These are phyloP conservation scores for Tachycineta bicolor DNA, from an alignment of 2,113 vertebrate genomes.

Conservation along the genomic window DNA sequence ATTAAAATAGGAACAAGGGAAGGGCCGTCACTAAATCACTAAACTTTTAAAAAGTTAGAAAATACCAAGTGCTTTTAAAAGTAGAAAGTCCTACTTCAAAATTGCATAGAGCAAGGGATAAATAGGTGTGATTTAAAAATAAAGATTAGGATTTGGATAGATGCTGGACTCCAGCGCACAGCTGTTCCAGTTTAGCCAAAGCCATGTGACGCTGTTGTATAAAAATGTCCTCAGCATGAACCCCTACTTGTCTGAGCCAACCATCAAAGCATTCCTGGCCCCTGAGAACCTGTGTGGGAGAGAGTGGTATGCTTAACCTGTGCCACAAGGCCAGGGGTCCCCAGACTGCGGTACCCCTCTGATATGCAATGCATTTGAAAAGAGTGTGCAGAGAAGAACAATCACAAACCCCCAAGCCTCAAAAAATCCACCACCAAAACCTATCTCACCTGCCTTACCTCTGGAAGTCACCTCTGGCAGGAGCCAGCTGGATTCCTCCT, in stretches of 20 bases:
- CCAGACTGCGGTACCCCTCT: not conserved
- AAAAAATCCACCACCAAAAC: not conserved
- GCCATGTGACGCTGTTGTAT: not conserved
- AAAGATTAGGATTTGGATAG: not conserved
- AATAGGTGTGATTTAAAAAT: not conserved
- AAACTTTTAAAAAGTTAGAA: not conserved
- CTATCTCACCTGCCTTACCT: not conserved
- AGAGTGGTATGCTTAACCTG: not conserved
- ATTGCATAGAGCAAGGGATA: not conserved
- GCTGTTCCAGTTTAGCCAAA: not conserved
- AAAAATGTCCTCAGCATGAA: not conserved
- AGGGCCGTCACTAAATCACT: not conserved
- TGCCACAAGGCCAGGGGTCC: not conserved
- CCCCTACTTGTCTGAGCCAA: not conserved
- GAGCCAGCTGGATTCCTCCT: not conserved
- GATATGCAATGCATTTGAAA: not conserved
- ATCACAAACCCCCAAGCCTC: not conserved
- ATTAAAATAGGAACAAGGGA: not conserved
- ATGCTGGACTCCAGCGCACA: not conserved
- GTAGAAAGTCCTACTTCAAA: not conserved
- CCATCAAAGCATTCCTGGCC: slow-evolving; percentile 5
- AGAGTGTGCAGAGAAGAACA: not conserved
- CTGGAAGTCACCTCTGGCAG: not conserved
- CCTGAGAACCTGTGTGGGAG: not conserved
- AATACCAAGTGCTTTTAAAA: not conserved